A percentile compares a stretch with the other conserved stretches of the same genome.
Evolutionary conservation across 2,888 invertebrate species (phyloP).

Genomic region (Drosophila heteroneura): DNA sequence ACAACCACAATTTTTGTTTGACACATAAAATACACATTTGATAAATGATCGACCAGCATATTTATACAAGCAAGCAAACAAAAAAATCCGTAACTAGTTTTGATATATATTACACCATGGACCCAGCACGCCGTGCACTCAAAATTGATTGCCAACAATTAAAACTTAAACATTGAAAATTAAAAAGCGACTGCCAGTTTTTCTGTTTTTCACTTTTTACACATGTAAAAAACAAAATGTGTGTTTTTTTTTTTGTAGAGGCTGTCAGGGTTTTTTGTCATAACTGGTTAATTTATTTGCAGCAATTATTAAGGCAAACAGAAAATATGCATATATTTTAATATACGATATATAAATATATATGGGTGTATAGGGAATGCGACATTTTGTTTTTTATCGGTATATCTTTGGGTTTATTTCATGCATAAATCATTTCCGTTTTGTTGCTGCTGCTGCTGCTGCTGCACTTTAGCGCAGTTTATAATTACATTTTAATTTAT

Average conservation of each 20-base stretch:
- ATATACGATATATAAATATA: conserved; percentile 19
- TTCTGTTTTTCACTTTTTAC: background rate
- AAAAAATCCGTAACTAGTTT: conserved; percentile 50
- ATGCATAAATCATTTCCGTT: conserved; percentile 77
- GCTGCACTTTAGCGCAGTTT: conserved; percentile 64
- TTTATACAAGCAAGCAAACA: background rate
- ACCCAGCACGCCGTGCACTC: conserved; percentile 38
- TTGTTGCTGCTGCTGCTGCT: conserved; percentile 19
- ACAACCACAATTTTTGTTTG: conserved; percentile 56
- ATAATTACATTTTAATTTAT: conserved; percentile 81
- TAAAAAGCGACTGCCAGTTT: conserved; percentile 60
- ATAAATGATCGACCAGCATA: conserved; percentile 53
- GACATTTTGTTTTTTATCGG: conserved; percentile 60
- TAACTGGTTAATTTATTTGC: conserved; percentile 78
- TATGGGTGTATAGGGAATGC: conserved; percentile 19
- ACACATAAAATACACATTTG: conserved; percentile 63
- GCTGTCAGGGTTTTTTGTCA: conserved; percentile 51
- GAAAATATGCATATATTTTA: conserved; percentile 47
- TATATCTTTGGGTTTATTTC: conserved; percentile 68
- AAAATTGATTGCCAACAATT: conserved; percentile 79
- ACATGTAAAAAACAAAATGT: conserved; percentile 2
- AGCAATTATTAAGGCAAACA: conserved; percentile 79
- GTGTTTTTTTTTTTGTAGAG: conserved; percentile 2
- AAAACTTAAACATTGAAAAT: conserved; percentile 79
- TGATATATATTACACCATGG: conserved; percentile 67